phyloP scores from a whole-genome alignment of 1,140 invertebrate species.

The Diachasma alloeum region DNA sequence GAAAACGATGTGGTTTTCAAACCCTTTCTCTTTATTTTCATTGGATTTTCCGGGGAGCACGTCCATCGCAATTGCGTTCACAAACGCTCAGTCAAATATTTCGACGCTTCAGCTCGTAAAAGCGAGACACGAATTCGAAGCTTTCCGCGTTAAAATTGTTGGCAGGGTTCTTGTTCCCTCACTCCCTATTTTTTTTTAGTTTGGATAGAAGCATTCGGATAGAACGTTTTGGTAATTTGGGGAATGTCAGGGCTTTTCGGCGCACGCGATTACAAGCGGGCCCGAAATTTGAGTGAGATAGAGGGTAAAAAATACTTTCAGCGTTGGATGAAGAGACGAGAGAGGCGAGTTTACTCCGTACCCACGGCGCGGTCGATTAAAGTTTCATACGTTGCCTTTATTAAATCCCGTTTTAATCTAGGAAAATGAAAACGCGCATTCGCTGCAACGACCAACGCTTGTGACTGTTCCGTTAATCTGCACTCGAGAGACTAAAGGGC shows the following conservation, averaged over 20 bases:
- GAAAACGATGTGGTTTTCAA: slow-evolving; percentile 27
- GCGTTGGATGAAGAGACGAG: too few relatives aligned
- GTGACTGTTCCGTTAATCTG: slow-evolving; percentile 27
- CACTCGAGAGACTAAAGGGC: slow-evolving; percentile 13
- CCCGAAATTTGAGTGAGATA: not conserved
- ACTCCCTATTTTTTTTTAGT: not conserved
- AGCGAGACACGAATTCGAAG: slow-evolving; percentile 2
- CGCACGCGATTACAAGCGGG: not conserved
- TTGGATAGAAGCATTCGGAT: not conserved
- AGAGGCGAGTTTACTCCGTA: not conserved
- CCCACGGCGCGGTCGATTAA: slow-evolving; percentile 52
- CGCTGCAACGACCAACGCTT: not conserved
- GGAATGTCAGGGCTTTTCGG: not conserved
- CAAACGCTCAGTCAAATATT: slow-evolving; percentile 10
- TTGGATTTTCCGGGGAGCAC: slow-evolving; percentile 20
- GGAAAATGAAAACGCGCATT: slow-evolving; percentile 52
- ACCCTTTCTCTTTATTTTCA: slow-evolving; percentile 25
- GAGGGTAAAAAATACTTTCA: not conserved
- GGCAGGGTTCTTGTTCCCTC: not conserved
- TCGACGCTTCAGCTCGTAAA: not conserved
- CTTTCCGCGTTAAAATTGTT: not conserved
- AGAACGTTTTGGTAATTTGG: slow-evolving; percentile 3
- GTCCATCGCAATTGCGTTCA: slow-evolving; percentile 5
- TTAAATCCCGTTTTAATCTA: slow-evolving; percentile 61
- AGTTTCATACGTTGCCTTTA: slow-evolving; percentile 58